Conservation (phyloP, 2,113 vertebrate genomes). For the Scortum barcoo region DNA sequence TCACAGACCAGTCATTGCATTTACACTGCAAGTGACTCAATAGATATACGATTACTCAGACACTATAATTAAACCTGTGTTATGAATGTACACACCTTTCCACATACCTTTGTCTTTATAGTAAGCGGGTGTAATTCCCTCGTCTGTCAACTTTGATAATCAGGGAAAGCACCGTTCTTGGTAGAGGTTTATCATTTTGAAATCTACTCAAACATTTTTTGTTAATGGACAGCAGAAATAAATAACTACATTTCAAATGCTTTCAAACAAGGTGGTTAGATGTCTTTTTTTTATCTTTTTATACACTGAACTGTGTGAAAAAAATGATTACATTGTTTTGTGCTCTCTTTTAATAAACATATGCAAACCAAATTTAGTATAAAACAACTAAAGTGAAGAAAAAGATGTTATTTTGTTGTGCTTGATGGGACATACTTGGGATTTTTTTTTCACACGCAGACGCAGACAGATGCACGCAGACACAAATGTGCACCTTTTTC, state of each 20-base stretch:
- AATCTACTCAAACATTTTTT: background rate
- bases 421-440: background rate
- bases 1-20: conserved; percentile 27
- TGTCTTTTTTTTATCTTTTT: conserved; percentile 58
- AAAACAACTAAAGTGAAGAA: background rate
- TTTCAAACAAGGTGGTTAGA: conserved; percentile 52
- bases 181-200: conserved; percentile 7
- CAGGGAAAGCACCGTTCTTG: conserved; percentile 27
- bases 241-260: conserved; percentile 33
- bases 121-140: conserved; percentile 60
- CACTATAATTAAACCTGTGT: conserved; percentile 72
- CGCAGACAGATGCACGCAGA: conserved; percentile 1
- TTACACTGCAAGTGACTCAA: conserved; percentile 54
- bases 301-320: conserved; percentile 1
- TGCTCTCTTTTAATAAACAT: background rate
- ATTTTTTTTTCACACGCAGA: background rate
- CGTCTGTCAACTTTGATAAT: conserved; percentile 38
- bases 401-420: background rate
- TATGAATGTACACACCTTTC: conserved; percentile 72
- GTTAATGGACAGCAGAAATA: conserved; percentile 38
- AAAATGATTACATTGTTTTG: conserved; percentile 63
- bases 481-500: conserved; percentile 10
- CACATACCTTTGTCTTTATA: conserved; percentile 77
- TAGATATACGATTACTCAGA: conserved; percentile 65
- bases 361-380: background rate